These are phyloP conservation scores for Hiodon tergisus DNA, from an alignment of 2,113 vertebrate genomes.

Conservation along the genomic window DNA sequence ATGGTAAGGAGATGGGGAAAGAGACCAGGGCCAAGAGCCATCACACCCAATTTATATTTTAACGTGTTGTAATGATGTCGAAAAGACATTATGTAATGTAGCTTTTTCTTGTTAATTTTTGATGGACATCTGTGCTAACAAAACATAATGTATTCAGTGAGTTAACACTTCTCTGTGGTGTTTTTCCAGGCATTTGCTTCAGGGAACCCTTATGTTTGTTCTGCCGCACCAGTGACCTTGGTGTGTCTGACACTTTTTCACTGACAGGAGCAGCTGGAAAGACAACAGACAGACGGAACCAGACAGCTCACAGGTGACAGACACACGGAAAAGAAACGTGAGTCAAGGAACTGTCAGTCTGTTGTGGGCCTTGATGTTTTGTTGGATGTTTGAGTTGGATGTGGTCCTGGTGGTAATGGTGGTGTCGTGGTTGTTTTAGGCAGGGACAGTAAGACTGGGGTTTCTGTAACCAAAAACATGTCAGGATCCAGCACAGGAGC, in stretches of 20 bases:
- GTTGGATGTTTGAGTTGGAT: not conserved
- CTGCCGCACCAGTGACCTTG: not conserved
- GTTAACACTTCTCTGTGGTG: not conserved
- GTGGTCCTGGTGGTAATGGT: not conserved
- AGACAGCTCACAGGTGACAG: slow-evolving; percentile 60
- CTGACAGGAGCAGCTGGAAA: slow-evolving; percentile 72
- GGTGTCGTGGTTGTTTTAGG: slow-evolving; percentile 59
- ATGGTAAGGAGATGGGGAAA: slow-evolving; percentile 64
- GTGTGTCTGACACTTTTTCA: not conserved
- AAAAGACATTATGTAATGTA: too few relatives aligned
- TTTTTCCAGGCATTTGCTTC: not conserved
- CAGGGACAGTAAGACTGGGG: slow-evolving; percentile 75
- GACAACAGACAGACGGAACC: slow-evolving; percentile 69
- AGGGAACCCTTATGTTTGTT: not conserved
- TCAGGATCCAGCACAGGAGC: slow-evolving; percentile 68
- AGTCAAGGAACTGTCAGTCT: slow-evolving; percentile 37
- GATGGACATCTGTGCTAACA: too few relatives aligned
- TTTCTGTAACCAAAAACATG: slow-evolving; percentile 67
- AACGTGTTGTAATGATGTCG: not conserved
- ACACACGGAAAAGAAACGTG: slow-evolving; percentile 75
- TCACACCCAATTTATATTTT: too few relatives aligned
- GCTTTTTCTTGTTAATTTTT: not conserved
- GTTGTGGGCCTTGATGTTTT: not conserved
- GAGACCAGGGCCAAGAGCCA: not conserved
- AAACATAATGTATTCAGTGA: too few relatives aligned